phyloP scores from a whole-genome alignment of 1,140 invertebrate genomes.

The Drosophila kurseongensis region DNA sequence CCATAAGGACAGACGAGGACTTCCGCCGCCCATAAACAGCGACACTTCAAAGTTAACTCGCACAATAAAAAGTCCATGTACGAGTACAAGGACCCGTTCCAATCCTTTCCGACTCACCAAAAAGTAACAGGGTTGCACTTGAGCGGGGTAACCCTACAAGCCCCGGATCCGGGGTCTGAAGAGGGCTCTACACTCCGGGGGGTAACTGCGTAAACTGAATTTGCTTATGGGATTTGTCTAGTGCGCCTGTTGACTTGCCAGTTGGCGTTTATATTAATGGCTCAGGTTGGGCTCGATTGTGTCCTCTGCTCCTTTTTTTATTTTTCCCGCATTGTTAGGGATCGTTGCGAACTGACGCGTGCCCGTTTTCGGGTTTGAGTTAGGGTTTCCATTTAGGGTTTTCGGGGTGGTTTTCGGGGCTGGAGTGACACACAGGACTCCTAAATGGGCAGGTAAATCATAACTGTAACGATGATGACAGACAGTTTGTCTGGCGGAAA shows the following conservation, averaged over 20 bases:
- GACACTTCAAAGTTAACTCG: conserved; percentile 81
- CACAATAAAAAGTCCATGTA: conserved; percentile 75
- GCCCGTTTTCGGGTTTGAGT: conserved; percentile 24
- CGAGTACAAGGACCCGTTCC: conserved; percentile 28
- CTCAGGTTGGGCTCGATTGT: conserved; percentile 21
- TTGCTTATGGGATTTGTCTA: conserved; percentile 67
- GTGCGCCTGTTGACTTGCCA: conserved; percentile 73
- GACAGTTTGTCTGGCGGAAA: conserved; percentile 8
- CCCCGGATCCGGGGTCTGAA: not conserved
- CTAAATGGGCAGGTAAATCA: conserved; percentile 40
- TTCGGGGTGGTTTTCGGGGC: conserved; percentile 2
- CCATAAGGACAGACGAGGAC: conserved; percentile 21
- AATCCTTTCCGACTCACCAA: not conserved
- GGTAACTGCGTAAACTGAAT: conserved; percentile 29
- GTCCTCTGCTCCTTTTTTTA: conserved; percentile 1
- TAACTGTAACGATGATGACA: conserved; percentile 38
- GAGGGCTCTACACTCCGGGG: not conserved
- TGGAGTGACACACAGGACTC: conserved; percentile 13
- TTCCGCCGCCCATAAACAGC: conserved; percentile 63
- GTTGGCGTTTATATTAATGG: conserved; percentile 78
- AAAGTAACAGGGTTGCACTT: conserved; percentile 61
- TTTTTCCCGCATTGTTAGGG: conserved; percentile 18
- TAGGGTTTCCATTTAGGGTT: conserved; percentile 14
- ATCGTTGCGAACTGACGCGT: conserved; percentile 45
- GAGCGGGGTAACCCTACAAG: conserved; percentile 7